A percentile compares a stretch with the other conserved stretches of the same genome.
These are phyloP conservation scores for Triplophysa rosa DNA, from an alignment of 2,113 vertebrate genomes.

Conservation along the genomic window DNA sequence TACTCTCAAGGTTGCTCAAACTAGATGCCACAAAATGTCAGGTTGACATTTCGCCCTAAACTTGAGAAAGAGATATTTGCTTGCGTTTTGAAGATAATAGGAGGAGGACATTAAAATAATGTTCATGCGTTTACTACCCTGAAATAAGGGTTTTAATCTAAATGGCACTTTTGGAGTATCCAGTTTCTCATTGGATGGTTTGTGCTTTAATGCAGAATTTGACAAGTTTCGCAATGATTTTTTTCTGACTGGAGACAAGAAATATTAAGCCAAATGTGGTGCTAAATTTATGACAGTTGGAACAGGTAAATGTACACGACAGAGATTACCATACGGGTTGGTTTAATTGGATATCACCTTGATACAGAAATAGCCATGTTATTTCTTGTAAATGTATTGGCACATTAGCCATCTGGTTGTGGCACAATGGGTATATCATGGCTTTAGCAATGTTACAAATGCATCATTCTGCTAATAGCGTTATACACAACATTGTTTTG, in stretches of 20 bases:
- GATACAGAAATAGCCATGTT: neutral
- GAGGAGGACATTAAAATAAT: constrained; percentile 48
- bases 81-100: constrained; percentile 57
- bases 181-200: constrained; percentile 61
- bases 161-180: constrained; percentile 59
- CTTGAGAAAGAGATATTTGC: constrained; percentile 61
- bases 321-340: neutral
- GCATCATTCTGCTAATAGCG: neutral
- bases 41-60: constrained; percentile 28
- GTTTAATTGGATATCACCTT: neutral
- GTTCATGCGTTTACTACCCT: constrained; percentile 55
- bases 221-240: constrained; percentile 58
- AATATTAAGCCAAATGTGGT: constrained; percentile 68
- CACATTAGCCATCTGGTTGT: constrained; percentile 3
- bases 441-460: constrained; percentile 10
- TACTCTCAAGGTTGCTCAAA: neutral
- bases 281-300: constrained; percentile 68
- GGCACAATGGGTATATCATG: constrained; percentile 16
- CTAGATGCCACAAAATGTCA: constrained; percentile 1
- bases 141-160: constrained; percentile 57
- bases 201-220: constrained; percentile 62
- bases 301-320: constrained; percentile 31
- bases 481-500: neutral
- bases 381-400: constrained; percentile 2
- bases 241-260: constrained; percentile 61